Evolutionary conservation across 2,797 vertebrate genomes (phyloP), one percentile per base, ranked within the genome.

Genomic region (Tympanoctomys barrerae): DNA sequence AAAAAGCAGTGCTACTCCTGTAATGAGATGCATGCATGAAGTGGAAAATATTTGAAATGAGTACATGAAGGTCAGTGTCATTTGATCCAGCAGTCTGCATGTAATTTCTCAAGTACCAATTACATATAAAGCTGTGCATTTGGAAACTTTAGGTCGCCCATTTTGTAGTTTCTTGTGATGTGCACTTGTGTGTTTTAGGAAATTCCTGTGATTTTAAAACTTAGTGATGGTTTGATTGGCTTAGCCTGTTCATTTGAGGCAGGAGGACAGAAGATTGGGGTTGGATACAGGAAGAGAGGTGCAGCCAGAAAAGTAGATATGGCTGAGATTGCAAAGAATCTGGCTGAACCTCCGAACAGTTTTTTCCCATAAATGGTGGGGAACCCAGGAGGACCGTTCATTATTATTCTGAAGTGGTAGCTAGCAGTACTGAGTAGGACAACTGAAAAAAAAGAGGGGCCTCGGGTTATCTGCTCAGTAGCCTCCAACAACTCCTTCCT

Each of bases 371-470:
- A 62, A 39, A 5, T 64, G 39, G 1, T 0, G 11, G 71, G 75
- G 42, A 77, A 16, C n/a, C 31, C 10, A 26, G 88, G 22, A 24
- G 18, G 4, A 46, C 73, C n/a, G 22, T 70, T 39, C 33, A 2
- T 16, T 1, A 2, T 4, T 33, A 75, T 28, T 46, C 5, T 28
- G 2, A 3, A 4, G 4, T 18, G 93, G 52, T 4, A 2, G 19
- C 39, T 6, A 0, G 33, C 75, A 2, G 70, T 24, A 31, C 9
- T 7, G 0, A 33, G 52, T 11, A 1, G 36, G 57, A 1, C 4
- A 28, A 3, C 1, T 9, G 18, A 8, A n/a, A 52, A 18, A 33
- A 36, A 12, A 77, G 36, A 33, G 6, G 24, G 46, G 36, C 13
- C 39, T 36, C 66, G 26, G 57, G 66, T 24, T 12, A 0, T 13